phyloP scores from a whole-genome alignment of 2,888 invertebrate species.

The Podotricha telesiphe region DNA sequence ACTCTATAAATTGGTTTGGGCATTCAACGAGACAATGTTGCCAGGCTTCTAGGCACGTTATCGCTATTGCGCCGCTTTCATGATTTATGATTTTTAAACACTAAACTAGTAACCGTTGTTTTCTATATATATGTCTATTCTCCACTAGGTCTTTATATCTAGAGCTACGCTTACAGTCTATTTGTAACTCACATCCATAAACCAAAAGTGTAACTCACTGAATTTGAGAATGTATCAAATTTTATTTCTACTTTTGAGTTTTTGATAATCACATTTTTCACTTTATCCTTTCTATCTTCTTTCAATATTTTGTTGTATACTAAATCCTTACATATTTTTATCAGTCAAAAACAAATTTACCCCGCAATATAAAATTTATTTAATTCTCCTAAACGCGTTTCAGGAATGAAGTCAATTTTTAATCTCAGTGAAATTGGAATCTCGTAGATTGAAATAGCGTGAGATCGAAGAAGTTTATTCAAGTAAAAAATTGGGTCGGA shows the following conservation, averaged over 20 bases:
- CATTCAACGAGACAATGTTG: conserved; percentile 13
- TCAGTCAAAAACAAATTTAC: background rate
- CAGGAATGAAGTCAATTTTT: conserved; percentile 24
- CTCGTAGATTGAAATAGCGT: conserved; percentile 28
- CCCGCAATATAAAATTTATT: background rate
- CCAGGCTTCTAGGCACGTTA: conserved; percentile 18
- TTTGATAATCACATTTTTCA: too few species aligned
- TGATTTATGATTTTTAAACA: background rate
- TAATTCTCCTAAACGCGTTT: conserved; percentile 10
- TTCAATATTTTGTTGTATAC: background rate
- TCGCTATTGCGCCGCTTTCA: conserved; percentile 5
- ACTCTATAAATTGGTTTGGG: conserved; percentile 13
- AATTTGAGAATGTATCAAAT: background rate
- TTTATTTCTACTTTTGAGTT: too few species aligned
- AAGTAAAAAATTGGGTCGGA: conserved; percentile 39
- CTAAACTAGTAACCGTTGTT: background rate
- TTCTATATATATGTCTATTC: background rate
- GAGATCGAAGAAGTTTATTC: conserved; percentile 38
- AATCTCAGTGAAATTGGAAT: conserved; percentile 35
- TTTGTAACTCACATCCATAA: background rate
- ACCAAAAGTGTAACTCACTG: too few species aligned
- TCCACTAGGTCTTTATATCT: background rate
- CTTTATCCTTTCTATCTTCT: background rate
- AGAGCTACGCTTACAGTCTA: background rate
- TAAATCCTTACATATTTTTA: background rate